Base-by-base conservation (phyloP, 2,888 invertebrate species). In the Cephus pulcher region DNA sequence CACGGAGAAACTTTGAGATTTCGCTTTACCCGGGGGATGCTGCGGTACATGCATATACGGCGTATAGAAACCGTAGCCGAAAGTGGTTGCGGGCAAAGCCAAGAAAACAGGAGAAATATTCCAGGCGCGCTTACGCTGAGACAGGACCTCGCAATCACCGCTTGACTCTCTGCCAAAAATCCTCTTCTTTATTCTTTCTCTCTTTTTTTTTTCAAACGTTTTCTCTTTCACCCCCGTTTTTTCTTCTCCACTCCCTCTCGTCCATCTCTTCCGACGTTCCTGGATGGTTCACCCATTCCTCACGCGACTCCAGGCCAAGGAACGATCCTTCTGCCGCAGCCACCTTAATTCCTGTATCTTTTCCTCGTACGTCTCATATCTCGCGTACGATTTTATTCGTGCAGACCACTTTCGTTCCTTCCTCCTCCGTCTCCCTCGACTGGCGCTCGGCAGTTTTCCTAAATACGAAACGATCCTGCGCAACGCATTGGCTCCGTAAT, bases 111-210 rank as follows among this genome's bases (percentile, higher is more conserved):
- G 82, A 56, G 56, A 87, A 87, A 89, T 89, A 88, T 90, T 89
- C 90, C 82, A 86, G 84, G 83, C 87, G 87, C 86, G 87, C 82
- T 83, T 80, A 56, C 87, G 89, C 87, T 86, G 88, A 89, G 89
- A 89, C 89, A 89, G 89, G 89, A 85, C 85, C 86, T 87, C 83
- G 89, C 90, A 90, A 90, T 90, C 89, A 90, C 89, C 85, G 87
- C 86, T 90, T 91, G 90, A 90, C 87, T 87, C 87, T 84, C 82
- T 89, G 90, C 90, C 90, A 90, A 89, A 81, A 84, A 85, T 84
- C 23, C 56, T 56, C 76, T 81, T 81, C 34, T 74, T 15, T 56
- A 11, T 34, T 15, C 15, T 74, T n/a, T 76, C 30, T 73, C 71
- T 73, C 30, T 32, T 34, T 30, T 79, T 71, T 77, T 30, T 30